Base-by-base conservation (phyloP, 1,140 invertebrate species). In the Sminthurinus signatus region DNA sequence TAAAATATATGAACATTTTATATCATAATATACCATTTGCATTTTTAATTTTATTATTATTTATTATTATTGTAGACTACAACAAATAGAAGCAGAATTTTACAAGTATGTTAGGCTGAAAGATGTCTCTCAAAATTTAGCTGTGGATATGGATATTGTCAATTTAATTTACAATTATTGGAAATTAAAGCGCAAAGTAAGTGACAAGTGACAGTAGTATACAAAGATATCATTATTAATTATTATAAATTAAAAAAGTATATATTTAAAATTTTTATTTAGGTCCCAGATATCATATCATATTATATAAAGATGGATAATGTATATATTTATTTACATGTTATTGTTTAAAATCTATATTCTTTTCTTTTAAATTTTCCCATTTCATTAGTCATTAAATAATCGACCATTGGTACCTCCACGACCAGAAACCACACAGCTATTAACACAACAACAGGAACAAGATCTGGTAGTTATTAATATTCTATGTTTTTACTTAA, bases 1-100 rank as follows among this genome's bases (percentile, higher is more conserved):
- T 42, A 5, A 28, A 19, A 25, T 15, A 32, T 12, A 32, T 19
- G 39, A 28, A 55, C 31, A 39, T 29, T 51, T 25, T 3, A 51
- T 17, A 23, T 48, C 48, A 19, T 32, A 54, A 23, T 36, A n/a
- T n/a, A 51, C 32, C 32, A 28, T 43, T 14, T 21, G 43, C 23
- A 21, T 64, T 44, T 58, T 51, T 39, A 42, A 43, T 54, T 64
- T 57, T 52, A 60, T 72, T 62, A 44, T 28, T 31, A 44, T 36
- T 57, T 50, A 42, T 60, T 39, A 51, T 56, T 66, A 65, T 62
- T 73, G 61, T 64, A 89, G 93, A 68, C 79, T 95, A 51, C 86
- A 91, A 77, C 89, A 94, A 81, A 90, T 96, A 50, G 91, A 96
- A 77, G 83, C 89, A 17, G 91, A 96, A 78, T 97, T 97, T 77